A percentile compares a stretch with the other conserved stretches of the same genome.
These are phyloP conservation scores for Oryzias melastigma DNA, from an alignment of 2,113 vertebrate genomes.

Conservation along the genomic window DNA sequence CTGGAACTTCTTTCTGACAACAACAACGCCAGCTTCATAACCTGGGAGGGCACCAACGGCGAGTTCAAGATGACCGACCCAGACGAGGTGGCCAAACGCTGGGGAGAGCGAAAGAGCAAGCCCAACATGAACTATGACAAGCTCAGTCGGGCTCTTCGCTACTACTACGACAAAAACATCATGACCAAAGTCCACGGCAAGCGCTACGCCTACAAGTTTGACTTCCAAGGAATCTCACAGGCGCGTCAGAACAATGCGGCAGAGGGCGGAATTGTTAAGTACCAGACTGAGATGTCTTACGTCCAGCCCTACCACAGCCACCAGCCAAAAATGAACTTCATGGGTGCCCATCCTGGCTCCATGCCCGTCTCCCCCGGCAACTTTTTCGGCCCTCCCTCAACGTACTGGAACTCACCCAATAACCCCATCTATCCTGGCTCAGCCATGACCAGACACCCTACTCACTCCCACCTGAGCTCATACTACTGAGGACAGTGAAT, in stretches of 20 bases:
- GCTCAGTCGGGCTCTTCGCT: conserved; percentile 76
- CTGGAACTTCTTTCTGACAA: conserved; percentile 83
- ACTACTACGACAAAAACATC: conserved; percentile 84
- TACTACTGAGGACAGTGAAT: conserved; percentile 70
- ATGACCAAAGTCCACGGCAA: conserved; percentile 84
- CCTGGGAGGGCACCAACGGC: conserved; percentile 83
- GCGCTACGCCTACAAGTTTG: conserved; percentile 80
- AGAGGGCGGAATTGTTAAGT: conserved; percentile 69
- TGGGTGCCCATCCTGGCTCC: conserved; percentile 56
- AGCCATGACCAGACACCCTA: conserved; percentile 70
- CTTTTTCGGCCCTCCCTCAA: conserved; percentile 64
- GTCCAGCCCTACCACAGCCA: conserved; percentile 73
- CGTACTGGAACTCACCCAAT: conserved; percentile 76
- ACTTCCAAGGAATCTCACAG: conserved; percentile 81
- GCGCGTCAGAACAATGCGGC: conserved; percentile 71
- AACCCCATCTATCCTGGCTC: conserved; percentile 74
- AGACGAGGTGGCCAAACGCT: conserved; percentile 85
- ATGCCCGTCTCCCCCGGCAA: conserved; percentile 71
- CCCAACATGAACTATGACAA: conserved; percentile 86
- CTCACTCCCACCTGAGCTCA: conserved; percentile 77
- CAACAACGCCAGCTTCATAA: conserved; percentile 78
- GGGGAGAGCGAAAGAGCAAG: conserved; percentile 85
- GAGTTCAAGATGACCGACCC: conserved; percentile 89
- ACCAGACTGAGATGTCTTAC: conserved; percentile 67
- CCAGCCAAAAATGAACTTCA: conserved; percentile 81